phyloP scores from a whole-genome alignment of 2,797 vertebrate genomes.

The Hafferia zeledoni region DNA sequence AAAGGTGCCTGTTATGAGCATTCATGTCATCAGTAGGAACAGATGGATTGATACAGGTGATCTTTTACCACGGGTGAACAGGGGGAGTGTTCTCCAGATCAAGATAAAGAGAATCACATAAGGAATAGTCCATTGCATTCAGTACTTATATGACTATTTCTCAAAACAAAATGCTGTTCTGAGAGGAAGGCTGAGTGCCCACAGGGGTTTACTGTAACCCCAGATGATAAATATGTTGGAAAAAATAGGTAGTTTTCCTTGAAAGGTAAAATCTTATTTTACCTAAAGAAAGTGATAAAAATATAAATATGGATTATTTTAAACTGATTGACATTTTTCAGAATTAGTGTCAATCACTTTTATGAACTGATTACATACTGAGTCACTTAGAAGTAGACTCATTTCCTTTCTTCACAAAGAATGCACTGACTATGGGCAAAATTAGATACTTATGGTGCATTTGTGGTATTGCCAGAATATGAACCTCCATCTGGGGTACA shows the following conservation, averaged over 20 bases:
- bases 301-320: neutral
- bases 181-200: neutral
- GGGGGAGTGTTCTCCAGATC: neutral
- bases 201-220: neutral
- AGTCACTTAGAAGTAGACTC: constrained; percentile 22
- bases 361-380: neutral
- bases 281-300: neutral
- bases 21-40: neutral
- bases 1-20: neutral
- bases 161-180: neutral
- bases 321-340: neutral
- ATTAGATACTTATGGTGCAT: constrained; percentile 47
- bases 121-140: neutral
- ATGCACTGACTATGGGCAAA: constrained; percentile 64
- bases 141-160: neutral
- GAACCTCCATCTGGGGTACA: constrained; percentile 64
- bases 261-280: neutral
- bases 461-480: constrained; percentile 33
- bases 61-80: neutral
- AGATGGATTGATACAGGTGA: neutral
- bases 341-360: constrained; percentile 12
- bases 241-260: neutral
- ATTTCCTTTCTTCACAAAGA: constrained; percentile 73
- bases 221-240: neutral
- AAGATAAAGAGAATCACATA: neutral